Conservation (phyloP, 2,113 vertebrate species). For the Hippocampus comes region DNA sequence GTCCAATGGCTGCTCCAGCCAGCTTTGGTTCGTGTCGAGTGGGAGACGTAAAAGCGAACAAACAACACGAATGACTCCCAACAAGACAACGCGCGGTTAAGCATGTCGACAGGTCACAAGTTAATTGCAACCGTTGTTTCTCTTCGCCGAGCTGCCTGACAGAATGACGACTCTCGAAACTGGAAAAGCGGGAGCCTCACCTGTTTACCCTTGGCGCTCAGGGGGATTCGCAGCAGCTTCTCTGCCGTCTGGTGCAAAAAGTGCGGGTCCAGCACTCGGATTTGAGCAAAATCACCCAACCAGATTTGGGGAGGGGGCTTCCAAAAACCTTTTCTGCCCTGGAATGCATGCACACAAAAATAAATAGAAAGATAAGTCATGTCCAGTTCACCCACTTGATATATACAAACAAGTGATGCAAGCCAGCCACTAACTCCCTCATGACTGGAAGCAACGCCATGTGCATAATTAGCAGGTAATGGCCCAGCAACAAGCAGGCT, state of each 20-base stretch:
- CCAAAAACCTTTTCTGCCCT: slow-evolving; percentile 85
- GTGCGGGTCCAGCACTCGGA: slow-evolving; percentile 87
- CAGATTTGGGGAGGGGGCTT: slow-evolving; percentile 87
- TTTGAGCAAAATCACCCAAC: slow-evolving; percentile 75
- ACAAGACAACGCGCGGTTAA: slow-evolving; percentile 10
- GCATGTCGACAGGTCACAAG: neutral
- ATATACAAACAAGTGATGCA: slow-evolving; percentile 27
- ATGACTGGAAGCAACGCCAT: slow-evolving; percentile 30
- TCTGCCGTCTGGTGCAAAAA: slow-evolving; percentile 85
- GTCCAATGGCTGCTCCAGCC: slow-evolving; percentile 29
- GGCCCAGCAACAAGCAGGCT: slow-evolving; percentile 46
- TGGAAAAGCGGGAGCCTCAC: slow-evolving; percentile 57
- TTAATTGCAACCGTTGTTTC: neutral
- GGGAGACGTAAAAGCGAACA: slow-evolving; percentile 28
- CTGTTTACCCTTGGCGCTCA: slow-evolving; percentile 73
- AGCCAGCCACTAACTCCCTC: slow-evolving; percentile 13
- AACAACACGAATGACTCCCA: slow-evolving; percentile 14
- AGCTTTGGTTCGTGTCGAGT: slow-evolving; percentile 43
- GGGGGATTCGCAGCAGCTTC: slow-evolving; percentile 79
- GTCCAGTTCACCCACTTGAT: slow-evolving; percentile 16
- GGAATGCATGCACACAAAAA: slow-evolving; percentile 13
- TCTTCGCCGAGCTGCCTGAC: neutral
- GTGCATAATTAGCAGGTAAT: slow-evolving; percentile 61
- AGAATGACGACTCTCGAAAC: neutral
- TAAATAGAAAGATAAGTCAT: slow-evolving; percentile 7